Percentiles rank a stretch among this genome's conserved stretches.
phyloP scores from a whole-genome alignment of 2,888 invertebrate species.

The Latheticus oryzae region DNA sequence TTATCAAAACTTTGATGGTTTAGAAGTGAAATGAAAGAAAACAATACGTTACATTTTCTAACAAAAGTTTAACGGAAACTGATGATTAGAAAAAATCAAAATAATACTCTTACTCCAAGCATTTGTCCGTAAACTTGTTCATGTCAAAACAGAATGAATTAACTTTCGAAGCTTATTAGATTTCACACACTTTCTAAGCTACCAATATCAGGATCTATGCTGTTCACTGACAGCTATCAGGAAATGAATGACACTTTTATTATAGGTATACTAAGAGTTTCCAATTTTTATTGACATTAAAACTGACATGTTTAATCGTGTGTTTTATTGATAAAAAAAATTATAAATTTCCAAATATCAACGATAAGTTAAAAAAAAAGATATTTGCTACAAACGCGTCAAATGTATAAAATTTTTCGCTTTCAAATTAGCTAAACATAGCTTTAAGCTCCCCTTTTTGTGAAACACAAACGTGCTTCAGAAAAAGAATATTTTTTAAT shows the following conservation, averaged over 20 bases:
- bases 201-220: conserved; percentile 8
- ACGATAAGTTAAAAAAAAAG: not conserved
- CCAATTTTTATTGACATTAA: conserved; percentile 33
- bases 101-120: conserved; percentile 20
- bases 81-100: conserved; percentile 16
- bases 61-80: no score
- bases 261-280: conserved; percentile 26
- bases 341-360: not conserved
- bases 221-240: conserved; percentile 22
- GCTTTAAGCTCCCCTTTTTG: conserved; percentile 2
- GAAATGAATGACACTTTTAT: conserved; percentile 29
- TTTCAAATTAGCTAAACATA: conserved; percentile 1
- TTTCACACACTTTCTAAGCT: conserved; percentile 24
- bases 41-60: conserved; percentile 9
- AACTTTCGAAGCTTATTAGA: conserved; percentile 20
- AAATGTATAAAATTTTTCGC: conserved; percentile 7
- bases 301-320: conserved; percentile 33
- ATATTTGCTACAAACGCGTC: conserved; percentile 6
- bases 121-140: conserved; percentile 8
- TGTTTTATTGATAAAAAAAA: conserved; percentile 36
- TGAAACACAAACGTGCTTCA: not conserved
- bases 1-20: conserved; percentile 28
- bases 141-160: conserved; percentile 24
- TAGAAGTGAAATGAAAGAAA: conserved; percentile 10
- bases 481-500: conserved; percentile 6